Evolutionary conservation across 2,797 vertebrate species (phyloP).

Genomic region (Choloepus didactylus): DNA sequence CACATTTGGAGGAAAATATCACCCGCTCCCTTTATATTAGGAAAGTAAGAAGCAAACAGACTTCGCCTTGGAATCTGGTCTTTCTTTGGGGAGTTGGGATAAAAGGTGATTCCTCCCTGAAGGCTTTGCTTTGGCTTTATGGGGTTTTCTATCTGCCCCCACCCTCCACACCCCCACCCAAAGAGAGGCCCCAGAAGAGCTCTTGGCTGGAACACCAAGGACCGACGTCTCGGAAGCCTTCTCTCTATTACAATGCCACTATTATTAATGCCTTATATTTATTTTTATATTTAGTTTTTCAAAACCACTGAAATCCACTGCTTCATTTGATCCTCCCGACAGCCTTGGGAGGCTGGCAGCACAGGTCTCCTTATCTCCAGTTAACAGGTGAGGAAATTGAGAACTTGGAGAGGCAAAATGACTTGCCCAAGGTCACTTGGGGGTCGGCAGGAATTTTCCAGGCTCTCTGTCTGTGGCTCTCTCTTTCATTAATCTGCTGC

Average conservation of each 20-base stretch:
- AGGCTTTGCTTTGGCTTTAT: slow-evolving; percentile 16
- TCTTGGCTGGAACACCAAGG: not conserved
- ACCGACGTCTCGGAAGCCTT: not conserved
- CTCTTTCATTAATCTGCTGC: not conserved
- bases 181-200: not conserved
- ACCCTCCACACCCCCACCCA: rapidly evolving
- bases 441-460: not conserved
- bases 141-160: not conserved
- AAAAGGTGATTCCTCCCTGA: not conserved
- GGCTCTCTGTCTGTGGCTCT: not conserved
- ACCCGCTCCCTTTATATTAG: not conserved
- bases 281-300: not conserved
- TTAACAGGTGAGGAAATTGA: not conserved
- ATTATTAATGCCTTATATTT: not conserved
- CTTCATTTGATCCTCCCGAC: no score
- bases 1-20: not conserved
- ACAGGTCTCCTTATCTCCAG: not conserved
- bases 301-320: not conserved
- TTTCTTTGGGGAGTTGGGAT: slow-evolving; percentile 42
- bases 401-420: not conserved
- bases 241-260: not conserved
- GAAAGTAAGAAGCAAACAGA: slow-evolving; percentile 32
- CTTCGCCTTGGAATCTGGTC: slow-evolving; percentile 33
- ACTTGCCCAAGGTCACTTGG: not conserved
- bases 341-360: not conserved